Evolutionary conservation across 2,113 vertebrate species (phyloP).

Genomic region (Pleuronectes platessa): DNA sequence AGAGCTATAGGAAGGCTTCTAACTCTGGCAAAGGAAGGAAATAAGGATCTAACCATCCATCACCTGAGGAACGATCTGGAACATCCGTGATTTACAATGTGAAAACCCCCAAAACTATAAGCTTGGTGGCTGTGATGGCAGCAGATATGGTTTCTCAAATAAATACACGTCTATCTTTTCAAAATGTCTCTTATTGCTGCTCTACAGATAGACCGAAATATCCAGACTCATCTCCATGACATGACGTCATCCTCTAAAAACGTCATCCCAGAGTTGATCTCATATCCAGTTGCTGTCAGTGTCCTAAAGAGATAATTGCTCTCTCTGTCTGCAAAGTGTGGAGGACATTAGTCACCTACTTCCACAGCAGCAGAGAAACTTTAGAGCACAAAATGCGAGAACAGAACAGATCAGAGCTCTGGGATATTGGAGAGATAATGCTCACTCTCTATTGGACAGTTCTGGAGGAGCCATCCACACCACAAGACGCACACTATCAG

Average conservation of each 20-base stretch:
- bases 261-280: background rate
- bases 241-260: background rate
- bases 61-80: background rate
- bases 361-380: slow-evolving; percentile 31
- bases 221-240: background rate
- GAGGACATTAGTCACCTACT: slow-evolving; percentile 43
- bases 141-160: background rate
- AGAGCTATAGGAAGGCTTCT: no score
- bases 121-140: background rate
- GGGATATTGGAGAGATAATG: slow-evolving; percentile 39
- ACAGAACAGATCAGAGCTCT: slow-evolving; percentile 25
- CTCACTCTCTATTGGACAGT: slow-evolving; percentile 21
- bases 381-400: slow-evolving; percentile 35
- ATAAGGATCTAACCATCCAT: no score
- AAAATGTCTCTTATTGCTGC: background rate
- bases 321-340: slow-evolving; percentile 26
- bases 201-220: background rate
- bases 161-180: no score
- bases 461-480: slow-evolving; percentile 5
- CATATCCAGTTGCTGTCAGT: background rate
- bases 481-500: slow-evolving; percentile 27
- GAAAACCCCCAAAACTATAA: background rate
- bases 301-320: slow-evolving; percentile 23
- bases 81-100: background rate
- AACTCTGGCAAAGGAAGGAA: no score